Percentiles rank a stretch among this genome's conserved stretches.
These are phyloP conservation scores for Leucophora obtusa DNA, from an alignment of 2,888 invertebrate species.

Conservation along the genomic window DNA sequence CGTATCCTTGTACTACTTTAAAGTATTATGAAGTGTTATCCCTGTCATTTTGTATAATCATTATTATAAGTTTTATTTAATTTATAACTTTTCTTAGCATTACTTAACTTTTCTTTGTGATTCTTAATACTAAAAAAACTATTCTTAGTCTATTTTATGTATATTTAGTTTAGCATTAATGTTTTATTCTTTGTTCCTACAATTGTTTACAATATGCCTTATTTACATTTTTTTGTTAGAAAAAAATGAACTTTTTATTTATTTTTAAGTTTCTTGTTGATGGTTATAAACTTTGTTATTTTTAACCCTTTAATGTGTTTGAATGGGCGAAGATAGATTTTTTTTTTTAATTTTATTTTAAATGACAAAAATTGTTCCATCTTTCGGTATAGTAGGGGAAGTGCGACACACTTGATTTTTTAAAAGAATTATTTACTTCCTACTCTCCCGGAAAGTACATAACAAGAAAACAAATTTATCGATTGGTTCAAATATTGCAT, in stretches of 20 bases:
- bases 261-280: constrained; percentile 7
- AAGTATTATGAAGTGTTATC: constrained; percentile 21
- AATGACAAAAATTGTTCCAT: too few species aligned
- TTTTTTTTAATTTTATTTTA: too few species aligned
- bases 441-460: too few species aligned
- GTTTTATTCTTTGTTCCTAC: constrained; percentile 22
- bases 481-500: too few species aligned
- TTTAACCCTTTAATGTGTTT: not conserved
- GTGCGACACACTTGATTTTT: too few species aligned
- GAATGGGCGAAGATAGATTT: too few species aligned
- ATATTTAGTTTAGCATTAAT: constrained; percentile 19
- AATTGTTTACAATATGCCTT: constrained; percentile 49
- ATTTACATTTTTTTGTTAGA: constrained; percentile 21
- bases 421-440: too few species aligned
- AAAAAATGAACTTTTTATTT: constrained; percentile 6
- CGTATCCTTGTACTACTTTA: too few species aligned
- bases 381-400: too few species aligned
- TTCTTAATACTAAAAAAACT: constrained; percentile 10
- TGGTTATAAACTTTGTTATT: constrained; percentile 13
- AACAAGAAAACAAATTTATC: too few species aligned
- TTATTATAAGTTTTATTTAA: constrained; percentile 54
- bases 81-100: constrained; percentile 33
- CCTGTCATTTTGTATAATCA: constrained; percentile 44
- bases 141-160: constrained; percentile 7
- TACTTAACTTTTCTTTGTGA: constrained; percentile 6